Evolutionary conservation across 2,888 invertebrate genomes (phyloP), one percentile per base, ranked within the genome.

Genomic region (Camptogramma bilineatum): DNA sequence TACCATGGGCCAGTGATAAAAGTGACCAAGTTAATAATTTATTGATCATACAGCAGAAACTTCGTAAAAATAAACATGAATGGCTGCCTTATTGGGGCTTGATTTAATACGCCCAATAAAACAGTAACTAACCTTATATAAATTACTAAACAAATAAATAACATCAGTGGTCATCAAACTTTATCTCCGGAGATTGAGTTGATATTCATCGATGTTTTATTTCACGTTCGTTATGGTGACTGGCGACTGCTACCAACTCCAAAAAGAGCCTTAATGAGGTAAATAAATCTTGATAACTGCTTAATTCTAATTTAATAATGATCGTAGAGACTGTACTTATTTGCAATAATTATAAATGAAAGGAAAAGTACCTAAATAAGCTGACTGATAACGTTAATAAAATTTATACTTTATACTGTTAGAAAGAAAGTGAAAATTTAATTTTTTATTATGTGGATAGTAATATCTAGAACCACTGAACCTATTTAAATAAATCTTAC

Each of bases 61-160:
- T 91, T 87, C 83, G 91, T 91, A 92, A 93, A 93, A 92, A 92
- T 92, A 91, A 91, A 93, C 93, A 92, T 90, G 89, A 93, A 93
- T 92, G 91, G 88, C 88, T 91, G 93, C 92, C 92, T 93, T 91
- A 92, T 92, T 93, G 92, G 88, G 88, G 84, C 91, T 88, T 93
- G 93, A 93, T 93, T 93, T 93, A 93, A 92, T 91, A 87, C 87
- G 79, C 78, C 81, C 85, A 91, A 93, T 93, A 93, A 93, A 93
- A 92, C 92, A 88, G 91, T 92, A 91, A 92, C 92, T 91, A 92
- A 92, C 91, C 91, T 90, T 91, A 92, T 90, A 93, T 93, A 93
- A 91, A 93, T 92, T 93, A 91, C 88, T 90, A 86, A 92, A 90
- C 91, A 91, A 91, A 93, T 93, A 93, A 92, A 93, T 91, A 92